Percentiles rank a stretch among this genome's conserved stretches.
Conservation (phyloP, 1,140 invertebrate species). For the Doryteuthis pealeii region DNA sequence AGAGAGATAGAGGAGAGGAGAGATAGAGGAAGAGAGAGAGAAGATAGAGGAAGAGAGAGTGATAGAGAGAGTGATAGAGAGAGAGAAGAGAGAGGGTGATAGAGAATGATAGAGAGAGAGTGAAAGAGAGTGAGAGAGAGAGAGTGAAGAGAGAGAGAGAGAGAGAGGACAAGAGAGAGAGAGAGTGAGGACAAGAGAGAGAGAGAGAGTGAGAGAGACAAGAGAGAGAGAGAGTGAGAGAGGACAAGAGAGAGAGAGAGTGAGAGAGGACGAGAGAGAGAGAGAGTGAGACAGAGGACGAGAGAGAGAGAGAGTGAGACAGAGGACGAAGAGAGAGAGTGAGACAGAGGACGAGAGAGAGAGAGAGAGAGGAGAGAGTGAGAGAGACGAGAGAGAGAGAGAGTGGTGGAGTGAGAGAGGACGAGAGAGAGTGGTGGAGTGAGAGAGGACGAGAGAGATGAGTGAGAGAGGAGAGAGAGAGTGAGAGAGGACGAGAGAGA, state of each 20-base stretch:
- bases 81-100: neutral
- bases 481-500: neutral
- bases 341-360: neutral
- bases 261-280: neutral
- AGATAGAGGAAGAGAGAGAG: neutral
- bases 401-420: neutral
- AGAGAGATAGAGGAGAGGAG: neutral
- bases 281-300: neutral
- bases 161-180: neutral
- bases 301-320: neutral
- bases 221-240: neutral
- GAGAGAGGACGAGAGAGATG: neutral
- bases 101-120: neutral
- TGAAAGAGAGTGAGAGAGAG: neutral
- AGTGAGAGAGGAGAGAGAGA: neutral
- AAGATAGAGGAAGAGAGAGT: neutral
- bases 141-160: neutral
- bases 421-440: neutral
- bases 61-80: neutral
- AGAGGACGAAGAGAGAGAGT: neutral
- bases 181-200: too few relatives aligned
- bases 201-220: neutral
- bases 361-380: neutral
- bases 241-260: neutral
- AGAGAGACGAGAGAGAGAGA: neutral